Evolutionary conservation across 2,797 vertebrate species (phyloP).

Genomic region (Somateria mollissima): DNA sequence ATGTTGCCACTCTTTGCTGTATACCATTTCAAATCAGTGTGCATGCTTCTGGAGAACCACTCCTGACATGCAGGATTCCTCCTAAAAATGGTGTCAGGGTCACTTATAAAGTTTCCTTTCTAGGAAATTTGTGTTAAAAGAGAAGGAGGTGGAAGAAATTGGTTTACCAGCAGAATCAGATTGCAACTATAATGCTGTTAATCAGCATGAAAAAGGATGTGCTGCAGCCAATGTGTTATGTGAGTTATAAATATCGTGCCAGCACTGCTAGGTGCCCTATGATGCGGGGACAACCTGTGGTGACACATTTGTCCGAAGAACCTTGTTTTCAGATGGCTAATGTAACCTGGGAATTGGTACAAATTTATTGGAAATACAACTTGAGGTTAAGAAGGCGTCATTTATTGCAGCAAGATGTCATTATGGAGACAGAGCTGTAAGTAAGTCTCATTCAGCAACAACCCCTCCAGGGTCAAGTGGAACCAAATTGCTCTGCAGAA

Average conservation of each 20-base stretch:
- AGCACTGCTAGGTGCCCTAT: not conserved
- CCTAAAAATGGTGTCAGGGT: not conserved
- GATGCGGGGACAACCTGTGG: not conserved
- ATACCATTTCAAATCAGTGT: not conserved
- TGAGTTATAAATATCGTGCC: not conserved
- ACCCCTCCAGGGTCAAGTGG: conserved; percentile 43
- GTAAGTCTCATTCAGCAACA: conserved; percentile 46
- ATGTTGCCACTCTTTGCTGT: accelerated
- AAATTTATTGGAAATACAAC: not conserved
- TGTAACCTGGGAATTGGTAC: not conserved
- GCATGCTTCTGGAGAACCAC: not conserved
- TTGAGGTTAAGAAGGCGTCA: not conserved
- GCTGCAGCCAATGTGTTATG: not conserved
- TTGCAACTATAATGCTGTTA: not conserved
- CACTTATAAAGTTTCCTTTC: not conserved
- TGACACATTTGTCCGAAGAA: not conserved
- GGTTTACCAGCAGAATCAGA: not conserved
- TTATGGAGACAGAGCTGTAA: conserved; percentile 59
- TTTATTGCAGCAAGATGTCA: conserved; percentile 35
- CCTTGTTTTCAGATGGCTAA: not conserved
- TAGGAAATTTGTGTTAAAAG: not conserved
- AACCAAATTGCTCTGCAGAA: conserved; percentile 69
- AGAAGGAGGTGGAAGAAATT: not conserved
- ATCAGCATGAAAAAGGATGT: not conserved
- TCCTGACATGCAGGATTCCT: not conserved